phyloP scores from a whole-genome alignment of 2,797 vertebrate species.

The Austrolebias charrua region DNA sequence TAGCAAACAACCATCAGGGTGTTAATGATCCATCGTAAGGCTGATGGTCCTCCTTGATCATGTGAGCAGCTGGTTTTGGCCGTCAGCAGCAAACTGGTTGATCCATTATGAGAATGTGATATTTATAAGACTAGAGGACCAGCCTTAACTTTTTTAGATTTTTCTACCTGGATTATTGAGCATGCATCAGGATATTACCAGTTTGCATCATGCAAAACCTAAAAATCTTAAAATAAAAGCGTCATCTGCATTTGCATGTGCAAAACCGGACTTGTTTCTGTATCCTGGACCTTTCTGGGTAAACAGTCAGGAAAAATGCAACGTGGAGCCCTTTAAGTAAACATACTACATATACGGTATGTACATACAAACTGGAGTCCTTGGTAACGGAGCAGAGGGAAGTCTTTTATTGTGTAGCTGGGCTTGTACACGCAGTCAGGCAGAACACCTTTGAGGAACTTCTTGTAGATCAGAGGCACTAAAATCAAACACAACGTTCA shows the following conservation, averaged over 20 bases:
- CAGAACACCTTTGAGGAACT: constrained; percentile 78
- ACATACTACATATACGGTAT: constrained; percentile 3
- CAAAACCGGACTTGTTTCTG: not conserved
- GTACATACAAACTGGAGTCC: constrained; percentile 93
- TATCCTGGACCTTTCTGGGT: not conserved
- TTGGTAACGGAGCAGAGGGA: constrained; percentile 87
- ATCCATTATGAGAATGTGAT: too few relatives aligned
- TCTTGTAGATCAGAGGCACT: constrained; percentile 86
- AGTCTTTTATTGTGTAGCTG: constrained; percentile 88
- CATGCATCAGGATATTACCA: too few relatives aligned
- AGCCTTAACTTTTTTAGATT: too few relatives aligned
- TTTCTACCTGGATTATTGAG: too few relatives aligned
- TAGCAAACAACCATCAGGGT: too few relatives aligned
- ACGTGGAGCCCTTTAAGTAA: not conserved
- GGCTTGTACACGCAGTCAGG: constrained; percentile 89
- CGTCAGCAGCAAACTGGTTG: too few relatives aligned
- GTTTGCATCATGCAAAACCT: not conserved
- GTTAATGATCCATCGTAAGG: too few relatives aligned
- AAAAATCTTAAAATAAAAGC: not conserved
- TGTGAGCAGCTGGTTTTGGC: too few relatives aligned
- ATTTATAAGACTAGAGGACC: too few relatives aligned
- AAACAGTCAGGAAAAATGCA: not conserved
- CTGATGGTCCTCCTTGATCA: too few relatives aligned
- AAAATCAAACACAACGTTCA: constrained; percentile 34
- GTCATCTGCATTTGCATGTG: not conserved